Percentiles rank a stretch among this genome's conserved stretches.
These are phyloP conservation scores for Dinoponera quadriceps DNA, from an alignment of 1,140 invertebrate genomes.

Conservation along the genomic window DNA sequence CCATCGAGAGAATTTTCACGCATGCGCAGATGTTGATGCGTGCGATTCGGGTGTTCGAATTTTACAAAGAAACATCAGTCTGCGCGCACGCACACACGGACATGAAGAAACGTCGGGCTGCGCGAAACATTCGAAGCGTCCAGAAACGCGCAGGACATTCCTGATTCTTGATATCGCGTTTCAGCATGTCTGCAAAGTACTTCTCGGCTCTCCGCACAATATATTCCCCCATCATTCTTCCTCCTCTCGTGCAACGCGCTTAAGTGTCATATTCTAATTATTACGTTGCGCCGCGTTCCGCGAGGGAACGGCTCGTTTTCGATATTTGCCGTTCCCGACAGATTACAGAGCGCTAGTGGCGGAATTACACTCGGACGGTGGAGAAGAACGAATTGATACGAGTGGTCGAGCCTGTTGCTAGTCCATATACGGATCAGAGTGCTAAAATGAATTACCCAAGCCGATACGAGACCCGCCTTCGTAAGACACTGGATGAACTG, in stretches of 20 bases:
- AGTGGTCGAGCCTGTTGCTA: constrained; percentile 63
- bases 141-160: too few species aligned
- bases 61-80: too few species aligned
- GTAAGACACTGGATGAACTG: constrained; percentile 68
- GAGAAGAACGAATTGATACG: constrained; percentile 65
- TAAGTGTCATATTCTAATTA: constrained; percentile 22
- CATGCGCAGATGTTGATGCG: too few species aligned
- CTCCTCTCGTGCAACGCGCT: background rate
- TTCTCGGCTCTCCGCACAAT: background rate
- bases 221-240: background rate
- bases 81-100: too few species aligned
- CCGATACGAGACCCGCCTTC: constrained; percentile 62
- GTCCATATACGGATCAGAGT: constrained; percentile 67
- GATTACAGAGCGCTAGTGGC: constrained; percentile 45
- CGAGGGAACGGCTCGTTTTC: constrained; percentile 26
- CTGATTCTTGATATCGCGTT: too few species aligned
- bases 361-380: constrained; percentile 35
- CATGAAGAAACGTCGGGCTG: too few species aligned
- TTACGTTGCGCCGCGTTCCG: background rate
- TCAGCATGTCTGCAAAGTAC: background rate
- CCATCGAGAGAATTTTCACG: background rate
- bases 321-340: constrained; percentile 1
- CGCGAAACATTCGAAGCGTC: too few species aligned
- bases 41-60: background rate
- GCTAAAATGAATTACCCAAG: constrained; percentile 73